Conservation (phyloP, 2,113 vertebrate species). For the Anoplopoma fimbria region DNA sequence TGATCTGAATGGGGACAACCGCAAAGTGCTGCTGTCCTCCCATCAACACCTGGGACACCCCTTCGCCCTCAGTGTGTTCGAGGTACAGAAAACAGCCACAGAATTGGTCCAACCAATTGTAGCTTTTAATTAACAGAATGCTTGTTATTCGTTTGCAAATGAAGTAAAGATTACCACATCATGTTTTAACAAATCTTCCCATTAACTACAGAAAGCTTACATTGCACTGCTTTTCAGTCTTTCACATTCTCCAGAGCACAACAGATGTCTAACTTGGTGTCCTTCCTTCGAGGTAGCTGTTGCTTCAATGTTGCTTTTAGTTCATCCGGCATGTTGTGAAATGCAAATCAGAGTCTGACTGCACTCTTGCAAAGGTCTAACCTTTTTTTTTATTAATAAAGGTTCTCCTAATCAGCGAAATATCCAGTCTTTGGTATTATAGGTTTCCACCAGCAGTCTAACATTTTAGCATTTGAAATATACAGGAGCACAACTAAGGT, state of each 20-base stretch:
- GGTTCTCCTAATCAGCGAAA: not conserved
- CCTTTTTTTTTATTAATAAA: not conserved
- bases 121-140: not conserved
- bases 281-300: not conserved
- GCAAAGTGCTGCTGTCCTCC: slow-evolving; percentile 93
- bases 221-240: not conserved
- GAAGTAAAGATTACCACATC: not conserved
- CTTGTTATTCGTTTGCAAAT: not conserved
- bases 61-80: slow-evolving; percentile 95
- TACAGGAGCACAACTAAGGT: not conserved
- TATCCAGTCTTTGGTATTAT: not conserved
- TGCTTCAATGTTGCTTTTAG: not conserved
- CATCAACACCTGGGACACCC: slow-evolving; percentile 92
- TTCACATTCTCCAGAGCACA: not conserved
- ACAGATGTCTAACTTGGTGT: not conserved
- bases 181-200: not conserved
- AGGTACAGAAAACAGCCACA: slow-evolving; percentile 83
- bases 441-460: not conserved
- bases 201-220: not conserved
- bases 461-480: not conserved
- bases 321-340: not conserved
- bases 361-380: not conserved
- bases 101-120: not conserved
- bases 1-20: slow-evolving; percentile 93
- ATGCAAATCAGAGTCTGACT: not conserved